Evolutionary conservation across 2,797 vertebrate species (phyloP), one percentile per base, ranked within the genome.

Genomic region (Hydrophis major): DNA sequence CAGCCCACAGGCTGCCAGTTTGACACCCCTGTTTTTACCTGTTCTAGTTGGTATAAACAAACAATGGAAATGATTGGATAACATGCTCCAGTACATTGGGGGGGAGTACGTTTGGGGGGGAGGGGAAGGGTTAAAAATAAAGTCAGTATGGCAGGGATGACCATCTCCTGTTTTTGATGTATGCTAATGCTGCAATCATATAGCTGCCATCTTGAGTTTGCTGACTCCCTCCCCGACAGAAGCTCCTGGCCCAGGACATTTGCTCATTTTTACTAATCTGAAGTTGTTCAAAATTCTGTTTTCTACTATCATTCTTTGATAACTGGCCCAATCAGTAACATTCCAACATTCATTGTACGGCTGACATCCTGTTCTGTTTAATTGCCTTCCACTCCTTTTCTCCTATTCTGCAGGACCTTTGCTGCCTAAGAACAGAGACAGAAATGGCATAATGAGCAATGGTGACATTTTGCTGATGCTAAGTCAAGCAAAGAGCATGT

Each of bases 31-130:
- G 61, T 63, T 28, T 63, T 63, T 63, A 42, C 37, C 37, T 78
- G 37, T 78, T 78, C 18, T 11, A 42, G 18, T 78, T 78, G 7
- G 37, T 78, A 22, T 78, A 42, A 78, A 42, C 8, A 74, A 37
- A 37, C 69, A 37, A 74, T 37, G 32, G 18, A 22, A 78, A 78
- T 42, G 18, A 78, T 78, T 78, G 37, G 18, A 42, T 42, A 78
- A 20, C 8, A 42, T 22, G 37, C 74, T 78, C 37, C 18, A 78
- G 8, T 22, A 78, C 16, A 78, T 50, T 50, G 3, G 3, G 10
- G 8, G 3, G 2, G 28, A 0, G 37, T n/a, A n/a, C n/a, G 18
- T 28, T 50, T 50, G 3, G 3, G 10, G 8, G 3, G 2, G 28
- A 0, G 37, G 0, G 3, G 8, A 25, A 3, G 60, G 7, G 25